Conservation (phyloP, 2,113 vertebrate species). For the Myotis yumanensis region DNA sequence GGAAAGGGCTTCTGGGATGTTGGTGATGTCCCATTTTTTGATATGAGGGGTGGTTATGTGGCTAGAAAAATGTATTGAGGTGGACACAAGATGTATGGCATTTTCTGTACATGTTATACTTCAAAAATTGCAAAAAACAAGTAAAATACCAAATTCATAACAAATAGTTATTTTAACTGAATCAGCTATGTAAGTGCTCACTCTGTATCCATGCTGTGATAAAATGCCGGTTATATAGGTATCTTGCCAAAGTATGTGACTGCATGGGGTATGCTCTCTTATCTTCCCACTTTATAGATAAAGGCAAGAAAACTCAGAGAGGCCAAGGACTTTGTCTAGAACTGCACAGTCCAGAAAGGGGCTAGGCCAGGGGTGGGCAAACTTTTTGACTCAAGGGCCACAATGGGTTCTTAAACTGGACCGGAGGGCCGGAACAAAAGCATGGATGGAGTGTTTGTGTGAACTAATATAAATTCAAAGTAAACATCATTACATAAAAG, state of each 20-base stretch:
- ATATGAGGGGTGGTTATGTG: background rate
- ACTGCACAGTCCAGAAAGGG: background rate
- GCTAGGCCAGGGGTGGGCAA: background rate
- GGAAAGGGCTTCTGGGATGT: background rate
- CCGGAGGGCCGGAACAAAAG: no score
- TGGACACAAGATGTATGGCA: background rate
- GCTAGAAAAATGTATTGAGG: background rate
- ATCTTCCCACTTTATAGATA: background rate
- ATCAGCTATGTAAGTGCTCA: background rate
- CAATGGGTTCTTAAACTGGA: no score
- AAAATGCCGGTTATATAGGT: fast-evolving
- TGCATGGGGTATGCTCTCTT: background rate
- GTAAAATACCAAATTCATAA: background rate
- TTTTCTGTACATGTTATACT: background rate
- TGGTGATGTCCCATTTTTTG: background rate
- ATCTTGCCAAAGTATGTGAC: no score
- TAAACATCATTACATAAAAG: no score
- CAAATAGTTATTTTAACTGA: background rate
- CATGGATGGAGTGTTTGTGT: no score
- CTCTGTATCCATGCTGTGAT: background rate
- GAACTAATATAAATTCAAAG: no score
- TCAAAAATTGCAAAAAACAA: background rate
- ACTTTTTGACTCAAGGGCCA: no score
- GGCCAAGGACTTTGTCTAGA: background rate
- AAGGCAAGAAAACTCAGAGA: background rate